These are phyloP conservation scores for Piprites chloris DNA, from an alignment of 2,113 vertebrate species.

Conservation along the genomic window DNA sequence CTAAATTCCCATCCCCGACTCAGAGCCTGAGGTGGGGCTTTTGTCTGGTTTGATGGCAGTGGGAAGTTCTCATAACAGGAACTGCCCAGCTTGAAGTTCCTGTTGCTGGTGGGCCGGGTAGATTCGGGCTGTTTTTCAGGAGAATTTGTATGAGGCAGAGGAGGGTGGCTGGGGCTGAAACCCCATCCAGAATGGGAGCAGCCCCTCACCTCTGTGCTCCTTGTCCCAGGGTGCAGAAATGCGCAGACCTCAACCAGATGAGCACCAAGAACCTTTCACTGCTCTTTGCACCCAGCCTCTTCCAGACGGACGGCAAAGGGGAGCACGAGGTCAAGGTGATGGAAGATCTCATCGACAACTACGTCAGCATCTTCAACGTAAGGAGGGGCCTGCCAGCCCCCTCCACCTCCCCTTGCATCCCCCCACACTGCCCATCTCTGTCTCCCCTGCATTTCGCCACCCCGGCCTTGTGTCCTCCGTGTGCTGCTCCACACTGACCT, in stretches of 20 bases:
- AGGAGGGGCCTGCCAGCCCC: slow-evolving; percentile 21
- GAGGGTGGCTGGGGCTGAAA: neutral
- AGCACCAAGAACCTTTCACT: slow-evolving; percentile 94
- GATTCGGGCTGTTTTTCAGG: rapidly evolving
- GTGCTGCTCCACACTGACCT: neutral
- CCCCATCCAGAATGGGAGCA: neutral
- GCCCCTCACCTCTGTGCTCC: neutral
- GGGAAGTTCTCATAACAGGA: neutral
- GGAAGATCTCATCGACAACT: slow-evolving; percentile 95
- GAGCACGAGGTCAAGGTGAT: slow-evolving; percentile 94
- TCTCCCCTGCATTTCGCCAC: neutral
- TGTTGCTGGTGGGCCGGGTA: neutral
- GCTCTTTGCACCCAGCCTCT: slow-evolving; percentile 95
- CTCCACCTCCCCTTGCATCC: neutral
- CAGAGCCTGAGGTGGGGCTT: too few species aligned
- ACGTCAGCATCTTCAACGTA: slow-evolving; percentile 88
- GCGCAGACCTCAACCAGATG: slow-evolving; percentile 95
- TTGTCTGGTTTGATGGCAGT: neutral
- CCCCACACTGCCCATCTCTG: neutral
- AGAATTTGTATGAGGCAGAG: neutral
- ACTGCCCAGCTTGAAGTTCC: neutral
- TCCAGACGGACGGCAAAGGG: slow-evolving; percentile 95
- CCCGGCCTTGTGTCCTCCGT: neutral
- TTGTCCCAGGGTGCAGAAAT: slow-evolving; percentile 90
- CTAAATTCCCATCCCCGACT: rapidly evolving